These are phyloP conservation scores for Prunella himalayana DNA, from an alignment of 2,113 vertebrate genomes.

Conservation along the genomic window DNA sequence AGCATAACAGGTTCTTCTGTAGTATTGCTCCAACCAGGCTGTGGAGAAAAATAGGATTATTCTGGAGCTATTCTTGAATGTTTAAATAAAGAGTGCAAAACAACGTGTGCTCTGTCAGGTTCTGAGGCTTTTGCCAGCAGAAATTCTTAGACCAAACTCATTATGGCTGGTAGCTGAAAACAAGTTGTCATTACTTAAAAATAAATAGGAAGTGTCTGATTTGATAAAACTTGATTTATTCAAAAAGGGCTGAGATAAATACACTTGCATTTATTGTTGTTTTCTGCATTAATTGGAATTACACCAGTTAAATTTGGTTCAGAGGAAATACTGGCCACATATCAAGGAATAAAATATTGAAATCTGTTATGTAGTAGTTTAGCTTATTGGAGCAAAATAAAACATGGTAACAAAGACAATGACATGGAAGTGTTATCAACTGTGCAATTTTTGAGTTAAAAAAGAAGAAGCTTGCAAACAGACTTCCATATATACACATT, in stretches of 20 bases:
- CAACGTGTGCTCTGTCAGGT: neutral
- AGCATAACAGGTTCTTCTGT: neutral
- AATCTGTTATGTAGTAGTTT: neutral
- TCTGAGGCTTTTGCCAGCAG: neutral
- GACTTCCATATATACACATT: neutral
- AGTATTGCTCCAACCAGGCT: neutral
- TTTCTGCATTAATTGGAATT: neutral
- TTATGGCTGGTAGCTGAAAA: neutral
- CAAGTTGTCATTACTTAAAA: neutral
- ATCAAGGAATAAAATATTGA: neutral
- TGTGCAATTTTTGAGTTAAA: neutral
- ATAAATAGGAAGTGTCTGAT: neutral
- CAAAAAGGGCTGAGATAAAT: constrained; percentile 5
- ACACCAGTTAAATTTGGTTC: neutral
- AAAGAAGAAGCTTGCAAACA: neutral
- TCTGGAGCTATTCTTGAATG: neutral
- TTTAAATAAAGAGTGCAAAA: neutral
- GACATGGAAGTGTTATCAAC: neutral
- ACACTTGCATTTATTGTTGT: neutral
- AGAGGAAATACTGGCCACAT: neutral
- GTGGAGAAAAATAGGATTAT: neutral
- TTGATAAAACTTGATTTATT: constrained; percentile 36
- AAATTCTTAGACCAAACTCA: neutral
- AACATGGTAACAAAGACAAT: neutral
- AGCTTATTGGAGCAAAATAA: neutral